Evolutionary conservation across 1,140 invertebrate species (phyloP).

Genomic region (Cyclina sinensis): DNA sequence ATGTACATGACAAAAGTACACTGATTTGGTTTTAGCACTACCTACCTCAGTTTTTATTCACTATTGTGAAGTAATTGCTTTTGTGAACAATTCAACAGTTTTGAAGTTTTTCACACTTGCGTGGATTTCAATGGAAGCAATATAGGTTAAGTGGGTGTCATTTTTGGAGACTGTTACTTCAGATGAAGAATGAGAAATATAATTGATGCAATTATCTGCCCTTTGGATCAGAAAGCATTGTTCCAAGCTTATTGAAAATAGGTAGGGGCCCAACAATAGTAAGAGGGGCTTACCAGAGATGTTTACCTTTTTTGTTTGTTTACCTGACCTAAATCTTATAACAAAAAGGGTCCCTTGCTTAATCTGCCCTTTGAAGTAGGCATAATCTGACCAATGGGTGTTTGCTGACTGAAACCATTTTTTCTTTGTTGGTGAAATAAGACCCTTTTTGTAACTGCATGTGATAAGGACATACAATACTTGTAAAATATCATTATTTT

Average conservation of each 20-base stretch:
- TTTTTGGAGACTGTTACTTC: not conserved
- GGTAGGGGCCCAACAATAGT: not conserved
- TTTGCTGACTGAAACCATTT: not conserved
- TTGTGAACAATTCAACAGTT: not conserved
- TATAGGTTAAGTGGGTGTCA: not conserved
- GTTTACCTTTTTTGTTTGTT: conserved; percentile 9
- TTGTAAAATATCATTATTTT: conserved; percentile 29
- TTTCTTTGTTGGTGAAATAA: not conserved
- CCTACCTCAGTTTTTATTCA: not conserved
- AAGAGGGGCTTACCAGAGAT: not conserved
- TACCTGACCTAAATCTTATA: conserved; percentile 5
- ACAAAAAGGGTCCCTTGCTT: conserved; percentile 6
- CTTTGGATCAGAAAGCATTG: not conserved
- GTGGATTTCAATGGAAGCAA: not conserved
- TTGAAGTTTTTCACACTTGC: conserved; percentile 17
- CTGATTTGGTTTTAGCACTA: not conserved
- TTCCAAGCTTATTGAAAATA: not conserved
- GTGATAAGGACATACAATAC: conserved; percentile 9
- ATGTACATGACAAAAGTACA: not conserved
- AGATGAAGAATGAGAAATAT: not conserved
- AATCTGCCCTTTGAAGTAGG: not conserved
- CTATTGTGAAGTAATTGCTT: conserved; percentile 10
- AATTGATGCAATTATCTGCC: not conserved
- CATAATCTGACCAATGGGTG: not conserved
- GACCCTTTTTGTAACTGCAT: not conserved